Evolutionary conservation across 2,113 vertebrate genomes (phyloP), one percentile per base, ranked within the genome.

Genomic region (Mugil cephalus): DNA sequence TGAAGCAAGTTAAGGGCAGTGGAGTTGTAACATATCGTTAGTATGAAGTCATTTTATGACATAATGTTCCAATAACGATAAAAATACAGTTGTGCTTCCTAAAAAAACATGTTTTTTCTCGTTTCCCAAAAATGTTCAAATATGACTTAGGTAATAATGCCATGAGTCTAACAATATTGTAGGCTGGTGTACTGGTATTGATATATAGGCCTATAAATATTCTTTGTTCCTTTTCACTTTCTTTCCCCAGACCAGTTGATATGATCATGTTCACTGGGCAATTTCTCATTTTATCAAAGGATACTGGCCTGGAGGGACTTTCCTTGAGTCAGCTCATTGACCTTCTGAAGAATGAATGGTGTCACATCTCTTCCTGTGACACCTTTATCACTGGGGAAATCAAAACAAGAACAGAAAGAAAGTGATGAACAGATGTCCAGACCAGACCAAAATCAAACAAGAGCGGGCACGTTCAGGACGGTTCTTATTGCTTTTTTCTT

Each of bases 291-390:
- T 46, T 70, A 52, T 17, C n/a, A 80, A 92, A 94, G 94, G 95
- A 97, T 97, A 96, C 96, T 98, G 72, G 95, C 94, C 67, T 92
- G 90, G 62, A 98, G 67, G 0, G 96, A 96, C 85, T 93, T 94
- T 70, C 96, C 96, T 30, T 77, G 35, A 1, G 95, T 96, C 64
- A 97, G 75, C 36, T 95, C 91, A 75, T 71, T 93, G 76, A 98
- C 90, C 78, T 89, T 94, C 69, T 92, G 90, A 71, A 98, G 89
- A 84, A 97, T 87, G 66, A 95, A 97, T 1, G 96, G 96, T 0
- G 96, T 98, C 70, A 97, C 87, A 52, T 95, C 94, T 92, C 91
- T 96, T 81, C 96, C 95, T 65, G 46, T 92, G 76, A 97, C 91
- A 36, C 89, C 88, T 85, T 88, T 83, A 48, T 59, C 75, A 60